phyloP scores from a whole-genome alignment of 2,888 invertebrate genomes.

The Heliconius ethilla region DNA sequence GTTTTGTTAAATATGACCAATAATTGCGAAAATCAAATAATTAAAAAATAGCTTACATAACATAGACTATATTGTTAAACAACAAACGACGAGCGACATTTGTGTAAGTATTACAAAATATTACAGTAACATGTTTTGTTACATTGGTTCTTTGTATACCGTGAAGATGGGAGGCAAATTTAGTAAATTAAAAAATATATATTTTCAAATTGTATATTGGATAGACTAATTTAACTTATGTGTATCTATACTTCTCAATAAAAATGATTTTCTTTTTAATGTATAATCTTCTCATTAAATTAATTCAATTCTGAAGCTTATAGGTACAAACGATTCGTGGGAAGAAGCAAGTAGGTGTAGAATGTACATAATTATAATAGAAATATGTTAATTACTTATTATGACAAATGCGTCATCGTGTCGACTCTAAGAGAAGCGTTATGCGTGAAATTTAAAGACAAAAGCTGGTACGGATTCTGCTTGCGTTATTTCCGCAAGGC shows the following conservation, averaged over 20 bases:
- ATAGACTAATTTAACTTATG: no score
- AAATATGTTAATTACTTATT: conserved; percentile 5
- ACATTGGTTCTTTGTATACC: background rate
- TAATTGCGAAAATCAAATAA: background rate
- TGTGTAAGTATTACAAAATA: conserved; percentile 13
- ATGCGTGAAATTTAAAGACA: conserved; percentile 9
- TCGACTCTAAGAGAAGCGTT: background rate
- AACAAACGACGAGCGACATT: background rate
- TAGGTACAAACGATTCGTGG: background rate
- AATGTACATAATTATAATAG: background rate
- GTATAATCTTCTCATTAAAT: background rate
- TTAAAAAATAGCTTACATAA: background rate
- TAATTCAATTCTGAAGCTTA: background rate
- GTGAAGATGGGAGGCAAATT: background rate
- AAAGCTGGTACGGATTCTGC: background rate
- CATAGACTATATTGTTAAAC: background rate
- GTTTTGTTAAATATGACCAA: background rate
- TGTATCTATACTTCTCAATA: background rate
- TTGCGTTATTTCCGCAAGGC: background rate
- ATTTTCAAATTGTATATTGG: no score
- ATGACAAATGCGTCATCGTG: conserved; percentile 14
- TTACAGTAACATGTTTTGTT: background rate
- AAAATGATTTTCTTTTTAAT: background rate
- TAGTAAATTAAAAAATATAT: background rate
- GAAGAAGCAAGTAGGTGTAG: background rate